Base-by-base conservation (phyloP, 2,113 vertebrate species). In the Trogon melanurus region DNA sequence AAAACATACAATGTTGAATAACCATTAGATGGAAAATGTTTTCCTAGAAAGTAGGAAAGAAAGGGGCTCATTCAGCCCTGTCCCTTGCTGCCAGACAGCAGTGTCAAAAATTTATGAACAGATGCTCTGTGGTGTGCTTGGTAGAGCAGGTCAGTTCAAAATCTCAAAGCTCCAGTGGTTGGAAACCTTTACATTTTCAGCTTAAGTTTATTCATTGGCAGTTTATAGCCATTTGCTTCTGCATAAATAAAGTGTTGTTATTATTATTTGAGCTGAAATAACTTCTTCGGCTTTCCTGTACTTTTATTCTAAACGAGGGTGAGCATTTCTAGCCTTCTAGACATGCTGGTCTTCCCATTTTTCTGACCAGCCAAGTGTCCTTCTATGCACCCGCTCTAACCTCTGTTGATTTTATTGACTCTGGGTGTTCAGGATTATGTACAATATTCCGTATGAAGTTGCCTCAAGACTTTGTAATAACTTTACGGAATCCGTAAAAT, bases 41-140 rank as follows among this genome's bases (percentile, higher is more conserved):
- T 96, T 93, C 91, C 66, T 96, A 75, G 93, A 91, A 93, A 91
- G 95, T 32, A 56, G 36, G 62, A 76, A 88, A 95, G 85, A 96
- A 96, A 93, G 89, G 58, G 58, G n/a, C 45, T 95, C 36, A 79
- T 95, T 97, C 78, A 97, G 50, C 54, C 36, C 66, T 64, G 56
- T 86, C 50, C 41, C 61, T 89, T 91, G 74, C 78, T 93, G 50
- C 70, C 81, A 91, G 71, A 73, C 84, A 89, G 67, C 74, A 73
- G 62, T 34, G 92, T 95, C 89, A 75, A 65, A 91, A 81, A 72
- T 19, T 67, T 60, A 79, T 95, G 93, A 95, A 92, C 83, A 84
- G 91, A 74, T 95, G 84, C 84, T 93, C 73, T 96, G 89, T 95
- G 71, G 7, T 44, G 48, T 75, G 32, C 61, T 41, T 89, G 25